These are phyloP conservation scores for Lepidonotus clava DNA, from an alignment of 2,888 invertebrate species.

Conservation along the genomic window DNA sequence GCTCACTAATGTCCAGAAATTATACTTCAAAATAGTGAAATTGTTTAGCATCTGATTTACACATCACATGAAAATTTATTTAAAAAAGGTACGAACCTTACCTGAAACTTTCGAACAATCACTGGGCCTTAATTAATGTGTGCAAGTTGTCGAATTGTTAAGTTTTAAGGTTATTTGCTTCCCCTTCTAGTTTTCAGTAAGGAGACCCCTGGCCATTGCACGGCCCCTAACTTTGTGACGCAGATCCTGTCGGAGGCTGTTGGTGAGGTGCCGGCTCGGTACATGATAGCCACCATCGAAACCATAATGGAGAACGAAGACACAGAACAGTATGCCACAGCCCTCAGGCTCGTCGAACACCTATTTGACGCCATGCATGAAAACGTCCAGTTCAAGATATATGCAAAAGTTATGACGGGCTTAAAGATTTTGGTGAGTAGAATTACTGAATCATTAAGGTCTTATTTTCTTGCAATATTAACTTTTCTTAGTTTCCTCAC, in stretches of 20 bases:
- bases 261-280: neutral
- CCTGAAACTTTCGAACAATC: neutral
- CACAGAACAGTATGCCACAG: neutral
- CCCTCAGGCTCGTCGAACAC: neutral
- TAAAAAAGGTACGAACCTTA: neutral
- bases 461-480: neutral
- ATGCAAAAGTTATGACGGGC: neutral
- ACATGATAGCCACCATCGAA: neutral
- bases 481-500: neutral
- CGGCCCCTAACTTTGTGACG: neutral
- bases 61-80: neutral
- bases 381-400: neutral
- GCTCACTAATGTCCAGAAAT: too few relatives aligned
- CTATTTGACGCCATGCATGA: neutral
- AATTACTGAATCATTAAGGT: neutral
- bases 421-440: constrained; percentile 6
- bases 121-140: neutral
- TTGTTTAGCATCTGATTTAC: too few relatives aligned
- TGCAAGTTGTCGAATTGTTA: neutral
- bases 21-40: too few relatives aligned
- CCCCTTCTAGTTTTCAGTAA: neutral
- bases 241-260: neutral
- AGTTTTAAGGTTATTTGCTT: neutral
- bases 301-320: neutral
- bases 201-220: neutral